These are phyloP conservation scores for Homarus americanus DNA, from an alignment of 1,140 invertebrate genomes.

Conservation along the genomic window DNA sequence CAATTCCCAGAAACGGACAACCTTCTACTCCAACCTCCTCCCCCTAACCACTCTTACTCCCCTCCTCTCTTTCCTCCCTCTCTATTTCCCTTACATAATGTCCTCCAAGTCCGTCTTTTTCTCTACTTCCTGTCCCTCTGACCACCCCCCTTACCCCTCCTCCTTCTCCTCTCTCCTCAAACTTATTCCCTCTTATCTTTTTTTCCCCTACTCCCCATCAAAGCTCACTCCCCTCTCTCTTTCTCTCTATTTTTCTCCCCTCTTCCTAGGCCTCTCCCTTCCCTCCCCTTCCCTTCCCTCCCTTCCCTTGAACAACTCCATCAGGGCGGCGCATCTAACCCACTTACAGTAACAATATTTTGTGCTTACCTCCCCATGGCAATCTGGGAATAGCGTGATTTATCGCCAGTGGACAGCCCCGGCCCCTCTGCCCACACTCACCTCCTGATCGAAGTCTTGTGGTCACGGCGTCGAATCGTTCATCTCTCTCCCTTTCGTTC, in stretches of 20 bases:
- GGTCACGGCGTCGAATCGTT: not conserved
- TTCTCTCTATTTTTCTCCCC: not conserved
- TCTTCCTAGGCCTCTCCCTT: not conserved
- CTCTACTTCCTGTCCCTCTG: not conserved
- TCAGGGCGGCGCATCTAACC: conserved; percentile 39
- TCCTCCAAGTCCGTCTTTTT: too few species aligned
- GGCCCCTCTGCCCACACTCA: not conserved
- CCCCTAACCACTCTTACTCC: not conserved
- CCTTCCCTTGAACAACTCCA: not conserved
- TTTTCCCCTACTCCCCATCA: not conserved
- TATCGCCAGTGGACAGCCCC: conserved; percentile 48
- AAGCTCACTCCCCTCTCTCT: not conserved
- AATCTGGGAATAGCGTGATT: conserved; percentile 61
- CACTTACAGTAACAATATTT: conserved; percentile 65
- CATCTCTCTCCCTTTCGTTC: not conserved
- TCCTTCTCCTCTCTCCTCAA: not conserved
- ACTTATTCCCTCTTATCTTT: not conserved
- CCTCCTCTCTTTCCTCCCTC: not conserved
- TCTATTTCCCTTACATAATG: not conserved
- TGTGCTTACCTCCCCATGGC: conserved; percentile 57
- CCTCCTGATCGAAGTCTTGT: conserved; percentile 10
- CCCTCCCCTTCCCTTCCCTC: not conserved
- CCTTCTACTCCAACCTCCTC: not conserved
- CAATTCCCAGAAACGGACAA: too few species aligned
- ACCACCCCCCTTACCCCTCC: not conserved